A percentile compares a stretch with the other conserved stretches of the same genome.
Evolutionary conservation across 2,797 vertebrate species (phyloP).

Genomic region (Spheniscus humboldti): DNA sequence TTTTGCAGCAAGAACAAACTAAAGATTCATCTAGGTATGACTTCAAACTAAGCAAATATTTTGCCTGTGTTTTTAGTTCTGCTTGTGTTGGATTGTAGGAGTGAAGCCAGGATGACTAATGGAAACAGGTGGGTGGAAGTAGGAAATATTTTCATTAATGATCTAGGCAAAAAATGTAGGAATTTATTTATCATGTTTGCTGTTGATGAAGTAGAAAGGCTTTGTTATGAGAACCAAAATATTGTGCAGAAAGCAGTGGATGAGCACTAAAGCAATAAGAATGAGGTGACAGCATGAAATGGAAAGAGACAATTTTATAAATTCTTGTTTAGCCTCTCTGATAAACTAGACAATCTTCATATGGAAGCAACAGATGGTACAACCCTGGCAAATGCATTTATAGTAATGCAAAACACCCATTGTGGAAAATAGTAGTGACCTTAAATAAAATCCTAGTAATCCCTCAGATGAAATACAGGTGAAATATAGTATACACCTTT

Average conservation of each 20-base stretch:
- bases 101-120: slow-evolving; percentile 35
- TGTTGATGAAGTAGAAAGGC: neutral
- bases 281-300: neutral
- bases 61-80: neutral
- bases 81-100: neutral
- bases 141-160: slow-evolving; percentile 9
- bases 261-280: neutral
- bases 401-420: neutral
- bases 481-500: neutral
- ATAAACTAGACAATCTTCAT: neutral
- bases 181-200: slow-evolving; percentile 12
- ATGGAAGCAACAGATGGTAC: neutral
- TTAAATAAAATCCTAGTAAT: neutral
- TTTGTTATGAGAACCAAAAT: slow-evolving; percentile 26
- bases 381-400: neutral
- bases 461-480: neutral
- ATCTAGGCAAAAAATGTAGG: neutral
- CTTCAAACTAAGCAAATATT: slow-evolving; percentile 11
- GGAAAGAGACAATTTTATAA: neutral
- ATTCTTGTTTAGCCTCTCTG: neutral
- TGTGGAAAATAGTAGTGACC: neutral
- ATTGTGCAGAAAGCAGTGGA: neutral
- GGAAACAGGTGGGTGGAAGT: slow-evolving; percentile 30
- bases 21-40: neutral
- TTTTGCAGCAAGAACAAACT: neutral